A percentile compares a stretch with the other conserved stretches of the same genome.
Evolutionary conservation across 1,140 invertebrate species (phyloP).

Genomic region (Ips typographus): DNA sequence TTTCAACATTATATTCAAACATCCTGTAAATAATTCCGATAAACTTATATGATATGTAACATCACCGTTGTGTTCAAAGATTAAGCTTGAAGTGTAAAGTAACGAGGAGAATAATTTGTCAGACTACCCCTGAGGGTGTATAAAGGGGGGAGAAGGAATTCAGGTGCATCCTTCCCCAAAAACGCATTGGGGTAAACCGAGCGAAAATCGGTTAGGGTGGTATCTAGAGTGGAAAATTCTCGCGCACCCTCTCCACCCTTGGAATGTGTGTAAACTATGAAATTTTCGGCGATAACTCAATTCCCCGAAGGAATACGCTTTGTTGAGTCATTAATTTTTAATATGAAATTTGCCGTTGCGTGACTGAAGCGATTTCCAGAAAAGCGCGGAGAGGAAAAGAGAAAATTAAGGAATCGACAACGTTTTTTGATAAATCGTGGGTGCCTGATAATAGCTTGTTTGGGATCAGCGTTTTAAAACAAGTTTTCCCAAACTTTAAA

Average conservation of each 20-base stretch:
- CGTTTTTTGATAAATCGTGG: constrained; percentile 7
- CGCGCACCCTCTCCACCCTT: neutral
- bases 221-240: constrained; percentile 29
- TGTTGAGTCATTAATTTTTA: constrained; percentile 33
- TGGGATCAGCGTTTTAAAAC: too few relatives aligned
- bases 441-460: neutral
- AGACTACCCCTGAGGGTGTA: too few relatives aligned
- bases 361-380: constrained; percentile 10
- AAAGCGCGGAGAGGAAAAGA: neutral
- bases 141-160: too few relatives aligned
- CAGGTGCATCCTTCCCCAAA: neutral
- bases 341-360: constrained; percentile 25
- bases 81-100: too few relatives aligned
- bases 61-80: too few relatives aligned
- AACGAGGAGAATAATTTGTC: too few relatives aligned
- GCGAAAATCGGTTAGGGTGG: constrained; percentile 21
- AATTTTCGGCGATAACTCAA: constrained; percentile 33
- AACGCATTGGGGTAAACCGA: constrained; percentile 9
- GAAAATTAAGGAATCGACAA: constrained; percentile 18
- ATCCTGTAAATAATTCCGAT: too few relatives aligned
- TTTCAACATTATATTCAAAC: too few relatives aligned
- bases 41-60: too few relatives aligned
- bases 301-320: constrained; percentile 20
- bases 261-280: constrained; percentile 17
- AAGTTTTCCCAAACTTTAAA: neutral